A percentile compares a stretch with the other conserved stretches of the same genome.
Evolutionary conservation across 2,113 vertebrate genomes (phyloP).

Genomic region (Oreochromis tanganicae): DNA sequence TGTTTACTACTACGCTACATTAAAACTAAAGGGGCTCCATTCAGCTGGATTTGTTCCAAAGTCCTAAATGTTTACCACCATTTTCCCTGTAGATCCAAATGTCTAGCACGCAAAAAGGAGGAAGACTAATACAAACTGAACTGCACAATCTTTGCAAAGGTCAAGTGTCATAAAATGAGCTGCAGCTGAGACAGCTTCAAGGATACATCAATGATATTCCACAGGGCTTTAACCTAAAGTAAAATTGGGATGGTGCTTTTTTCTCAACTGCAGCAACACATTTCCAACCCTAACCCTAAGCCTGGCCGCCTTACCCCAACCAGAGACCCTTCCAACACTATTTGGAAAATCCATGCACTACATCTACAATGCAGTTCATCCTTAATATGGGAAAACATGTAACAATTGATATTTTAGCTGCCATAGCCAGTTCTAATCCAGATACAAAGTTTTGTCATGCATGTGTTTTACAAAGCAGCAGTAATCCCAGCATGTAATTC

Average conservation of each 20-base stretch:
- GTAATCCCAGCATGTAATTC: conserved; percentile 4
- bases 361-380: neutral
- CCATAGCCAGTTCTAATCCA: neutral
- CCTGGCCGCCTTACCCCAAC: neutral
- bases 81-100: neutral
- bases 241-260: neutral
- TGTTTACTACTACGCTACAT: neutral
- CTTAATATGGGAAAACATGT: neutral
- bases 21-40: neutral
- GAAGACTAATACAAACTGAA: neutral
- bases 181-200: neutral
- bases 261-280: neutral
- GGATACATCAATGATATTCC: neutral
- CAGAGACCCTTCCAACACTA: neutral
- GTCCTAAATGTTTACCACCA: neutral
- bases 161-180: neutral
- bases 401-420: neutral
- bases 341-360: neutral
- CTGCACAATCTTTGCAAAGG: neutral
- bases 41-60: neutral
- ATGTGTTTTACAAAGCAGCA: neutral
- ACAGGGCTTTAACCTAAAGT: neutral
- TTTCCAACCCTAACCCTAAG: neutral
- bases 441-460: neutral
- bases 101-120: neutral